phyloP scores from a whole-genome alignment of 2,797 vertebrate genomes.

The Lemur catta region DNA sequence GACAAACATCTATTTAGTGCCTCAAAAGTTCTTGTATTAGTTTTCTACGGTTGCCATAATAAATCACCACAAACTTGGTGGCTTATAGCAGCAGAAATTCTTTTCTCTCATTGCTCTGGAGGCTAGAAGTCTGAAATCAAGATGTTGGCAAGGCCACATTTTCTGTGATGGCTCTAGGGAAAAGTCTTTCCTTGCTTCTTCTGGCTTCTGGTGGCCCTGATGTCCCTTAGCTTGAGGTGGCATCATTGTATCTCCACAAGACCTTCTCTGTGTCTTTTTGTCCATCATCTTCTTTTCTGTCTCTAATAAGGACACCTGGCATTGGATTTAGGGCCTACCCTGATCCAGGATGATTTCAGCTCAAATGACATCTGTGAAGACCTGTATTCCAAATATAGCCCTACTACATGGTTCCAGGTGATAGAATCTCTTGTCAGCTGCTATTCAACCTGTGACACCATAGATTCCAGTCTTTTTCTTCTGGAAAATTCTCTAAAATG shows the following conservation, averaged over 20 bases:
- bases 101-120: neutral
- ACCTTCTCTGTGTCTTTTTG: neutral
- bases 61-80: neutral
- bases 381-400: neutral
- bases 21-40: rapidly evolving
- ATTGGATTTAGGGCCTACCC: neutral
- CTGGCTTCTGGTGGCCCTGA: neutral
- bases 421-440: neutral
- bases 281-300: neutral
- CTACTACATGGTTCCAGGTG: neutral
- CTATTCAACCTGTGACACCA: neutral
- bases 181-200: too few relatives aligned
- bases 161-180: neutral
- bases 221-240: neutral
- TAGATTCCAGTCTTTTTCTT: neutral
- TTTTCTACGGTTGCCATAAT: neutral
- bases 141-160: rapidly evolving
- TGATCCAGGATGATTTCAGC: neutral
- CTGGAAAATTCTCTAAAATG: neutral
- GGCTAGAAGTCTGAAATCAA: neutral
- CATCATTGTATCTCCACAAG: too few relatives aligned
- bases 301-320: neutral
- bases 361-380: neutral
- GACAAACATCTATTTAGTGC: neutral
- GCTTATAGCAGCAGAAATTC: neutral